These are phyloP conservation scores for Lutjanus campechanus DNA, from an alignment of 2,797 vertebrate species.

Conservation along the genomic window DNA sequence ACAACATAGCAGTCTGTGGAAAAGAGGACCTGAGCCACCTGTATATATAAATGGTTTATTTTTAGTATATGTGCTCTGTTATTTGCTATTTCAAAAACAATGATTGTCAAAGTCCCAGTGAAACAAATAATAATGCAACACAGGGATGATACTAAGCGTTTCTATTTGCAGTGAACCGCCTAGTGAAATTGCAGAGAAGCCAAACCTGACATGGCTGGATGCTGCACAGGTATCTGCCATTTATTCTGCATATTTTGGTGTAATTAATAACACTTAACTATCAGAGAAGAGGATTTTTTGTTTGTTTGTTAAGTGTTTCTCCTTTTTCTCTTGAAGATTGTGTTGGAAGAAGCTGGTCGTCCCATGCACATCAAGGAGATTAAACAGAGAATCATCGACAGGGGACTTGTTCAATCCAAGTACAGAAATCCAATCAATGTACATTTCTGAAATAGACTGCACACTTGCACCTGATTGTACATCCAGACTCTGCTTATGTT, in stretches of 20 bases:
- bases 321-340: conserved; percentile 77
- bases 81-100: background rate
- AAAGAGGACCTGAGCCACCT: too few relatives aligned
- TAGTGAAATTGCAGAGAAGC: conserved; percentile 87
- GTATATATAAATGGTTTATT: too few relatives aligned
- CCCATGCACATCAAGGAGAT: conserved; percentile 92
- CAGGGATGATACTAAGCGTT: background rate
- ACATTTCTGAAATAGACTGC: background rate
- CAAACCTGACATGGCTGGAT: conserved; percentile 90
- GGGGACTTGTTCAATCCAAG: conserved; percentile 89
- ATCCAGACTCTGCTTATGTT: background rate
- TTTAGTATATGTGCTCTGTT: background rate
- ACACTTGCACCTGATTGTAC: background rate
- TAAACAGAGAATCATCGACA: conserved; percentile 88
- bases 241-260: background rate
- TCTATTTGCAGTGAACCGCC: conserved; percentile 78
- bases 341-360: conserved; percentile 87
- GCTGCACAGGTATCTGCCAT: conserved; percentile 86
- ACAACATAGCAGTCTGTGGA: too few relatives aligned
- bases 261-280: background rate
- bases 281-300: background rate
- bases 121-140: background rate
- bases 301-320: background rate
- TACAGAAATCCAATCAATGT: conserved; percentile 43
- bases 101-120: background rate